phyloP scores from a whole-genome alignment of 92 coral and sea anemone genomes.

The Zoanthus sansibaricus region DNA sequence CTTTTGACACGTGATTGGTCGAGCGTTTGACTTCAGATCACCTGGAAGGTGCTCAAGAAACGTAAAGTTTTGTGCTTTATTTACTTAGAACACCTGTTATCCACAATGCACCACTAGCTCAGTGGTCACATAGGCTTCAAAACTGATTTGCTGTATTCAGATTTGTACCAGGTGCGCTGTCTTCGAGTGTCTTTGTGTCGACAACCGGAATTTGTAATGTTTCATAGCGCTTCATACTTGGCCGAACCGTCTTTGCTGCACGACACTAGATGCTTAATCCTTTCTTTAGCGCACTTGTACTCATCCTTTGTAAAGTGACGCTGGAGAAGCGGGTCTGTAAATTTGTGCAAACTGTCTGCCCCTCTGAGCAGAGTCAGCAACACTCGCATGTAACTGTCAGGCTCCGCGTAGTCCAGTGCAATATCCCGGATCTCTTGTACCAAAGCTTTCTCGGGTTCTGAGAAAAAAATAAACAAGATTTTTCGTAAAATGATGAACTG shows the following conservation, averaged over 20 bases:
- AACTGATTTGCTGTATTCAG: not conserved
- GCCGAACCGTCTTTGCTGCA: constrained; percentile 37
- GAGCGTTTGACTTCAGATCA: no score
- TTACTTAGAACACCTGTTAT: not conserved
- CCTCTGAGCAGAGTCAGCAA: constrained; percentile 27
- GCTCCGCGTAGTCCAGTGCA: constrained; percentile 28
- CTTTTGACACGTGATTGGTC: no score
- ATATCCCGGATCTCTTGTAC: constrained; percentile 41
- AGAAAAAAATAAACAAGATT: not conserved
- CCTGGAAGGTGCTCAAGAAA: not conserved
- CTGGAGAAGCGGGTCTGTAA: constrained; percentile 31
- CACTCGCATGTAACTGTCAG: constrained; percentile 43
- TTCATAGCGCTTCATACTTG: constrained; percentile 34
- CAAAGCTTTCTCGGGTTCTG: constrained; percentile 41
- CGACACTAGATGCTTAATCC: constrained; percentile 37
- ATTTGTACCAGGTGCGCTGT: not conserved
- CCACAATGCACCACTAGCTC: not conserved
- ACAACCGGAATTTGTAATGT: not conserved
- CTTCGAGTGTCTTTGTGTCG: not conserved
- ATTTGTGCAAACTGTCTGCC: constrained; percentile 30
- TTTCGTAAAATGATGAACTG: not conserved
- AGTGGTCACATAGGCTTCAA: not conserved
- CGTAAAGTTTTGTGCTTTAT: not conserved
- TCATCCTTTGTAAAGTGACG: constrained; percentile 43
- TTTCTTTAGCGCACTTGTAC: constrained; percentile 38